These are phyloP conservation scores for Leptatherina wallacei DNA, from an alignment of 2,797 vertebrate genomes.

Conservation along the genomic window DNA sequence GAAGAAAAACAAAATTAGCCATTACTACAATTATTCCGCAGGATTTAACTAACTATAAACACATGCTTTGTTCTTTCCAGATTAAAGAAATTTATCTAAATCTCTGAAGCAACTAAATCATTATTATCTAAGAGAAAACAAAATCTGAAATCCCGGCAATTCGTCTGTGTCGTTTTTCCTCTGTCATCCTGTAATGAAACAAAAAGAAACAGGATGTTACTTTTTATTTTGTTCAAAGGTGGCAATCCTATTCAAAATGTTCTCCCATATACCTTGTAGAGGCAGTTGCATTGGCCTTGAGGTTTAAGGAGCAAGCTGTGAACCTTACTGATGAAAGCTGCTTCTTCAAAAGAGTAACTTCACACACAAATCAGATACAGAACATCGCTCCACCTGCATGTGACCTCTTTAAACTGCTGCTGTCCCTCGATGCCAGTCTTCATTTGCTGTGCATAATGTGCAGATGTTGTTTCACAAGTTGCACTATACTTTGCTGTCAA, in stretches of 20 bases:
- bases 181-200: not conserved
- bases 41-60: not conserved
- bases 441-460: conserved; percentile 5
- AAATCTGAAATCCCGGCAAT: not conserved
- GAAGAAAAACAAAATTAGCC: not conserved
- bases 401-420: conserved; percentile 28
- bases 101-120: not conserved
- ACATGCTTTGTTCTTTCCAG: not conserved
- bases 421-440: conserved; percentile 21
- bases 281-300: conserved; percentile 5
- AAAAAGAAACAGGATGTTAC: not conserved
- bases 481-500: conserved; percentile 3
- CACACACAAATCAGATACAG: conserved; percentile 29
- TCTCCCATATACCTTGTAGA: not conserved
- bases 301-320: conserved; percentile 12
- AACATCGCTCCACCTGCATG: conserved; percentile 28
- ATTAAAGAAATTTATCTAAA: not conserved
- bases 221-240: conserved; percentile 4
- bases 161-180: not conserved
- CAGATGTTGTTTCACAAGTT: conserved; percentile 25
- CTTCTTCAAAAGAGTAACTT: conserved; percentile 7
- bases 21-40: not conserved
- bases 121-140: not conserved
- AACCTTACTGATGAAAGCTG: conserved; percentile 21
- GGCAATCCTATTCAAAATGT: not conserved